Conservation (phyloP, 2,888 invertebrate species). For the Automeris io region DNA sequence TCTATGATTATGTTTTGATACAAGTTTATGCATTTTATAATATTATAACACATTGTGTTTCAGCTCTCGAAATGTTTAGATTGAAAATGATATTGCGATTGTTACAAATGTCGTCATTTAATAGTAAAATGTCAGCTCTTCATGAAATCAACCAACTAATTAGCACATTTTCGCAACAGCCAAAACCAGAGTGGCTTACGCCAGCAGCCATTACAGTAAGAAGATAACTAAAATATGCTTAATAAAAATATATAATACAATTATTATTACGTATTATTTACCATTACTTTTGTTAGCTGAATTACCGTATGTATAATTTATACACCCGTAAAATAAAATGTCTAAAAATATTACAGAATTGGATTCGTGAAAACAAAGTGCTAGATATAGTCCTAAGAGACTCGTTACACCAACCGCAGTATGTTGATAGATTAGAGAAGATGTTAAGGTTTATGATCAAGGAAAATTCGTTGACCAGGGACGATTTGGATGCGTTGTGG, state of each 20-base stretch:
- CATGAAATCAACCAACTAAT: constrained; percentile 99
- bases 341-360: constrained; percentile 80
- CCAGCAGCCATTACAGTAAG: constrained; percentile 95
- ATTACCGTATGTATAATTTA: neutral
- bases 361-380: constrained; percentile 97
- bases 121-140: constrained; percentile 99
- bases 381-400: constrained; percentile 96
- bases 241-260: neutral
- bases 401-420: constrained; percentile 97
- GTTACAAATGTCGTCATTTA: constrained; percentile 97
- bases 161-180: constrained; percentile 92
- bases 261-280: neutral
- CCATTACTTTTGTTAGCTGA: neutral
- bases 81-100: constrained; percentile 96
- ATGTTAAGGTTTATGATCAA: constrained; percentile 98
- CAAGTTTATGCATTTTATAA: too few species aligned
- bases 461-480: constrained; percentile 90
- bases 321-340: neutral
- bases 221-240: neutral
- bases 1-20: too few species aligned
- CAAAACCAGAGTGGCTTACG: constrained; percentile 95
- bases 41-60: constrained; percentile 18
- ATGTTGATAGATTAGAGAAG: constrained; percentile 98
- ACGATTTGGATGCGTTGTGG: constrained; percentile 97
- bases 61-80: constrained; percentile 93